phyloP scores from a whole-genome alignment of 2,113 vertebrate genomes.

The Platysternon megacephalum region DNA sequence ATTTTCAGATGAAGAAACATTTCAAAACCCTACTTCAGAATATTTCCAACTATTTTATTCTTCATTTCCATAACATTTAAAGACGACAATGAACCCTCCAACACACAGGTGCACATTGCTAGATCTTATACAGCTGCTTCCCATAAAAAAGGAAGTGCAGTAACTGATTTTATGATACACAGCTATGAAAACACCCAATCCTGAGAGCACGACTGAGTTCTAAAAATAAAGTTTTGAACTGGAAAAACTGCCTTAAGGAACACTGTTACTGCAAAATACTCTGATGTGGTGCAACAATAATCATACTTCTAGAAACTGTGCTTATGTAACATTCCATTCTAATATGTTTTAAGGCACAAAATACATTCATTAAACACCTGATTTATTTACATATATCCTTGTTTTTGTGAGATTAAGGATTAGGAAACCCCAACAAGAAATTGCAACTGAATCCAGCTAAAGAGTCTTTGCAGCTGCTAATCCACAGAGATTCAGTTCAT shows the following conservation, averaged over 20 bases:
- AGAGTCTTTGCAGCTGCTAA: background rate
- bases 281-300: background rate
- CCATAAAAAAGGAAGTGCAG: background rate
- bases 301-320: background rate
- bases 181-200: background rate
- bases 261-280: background rate
- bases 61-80: background rate
- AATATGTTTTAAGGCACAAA: background rate
- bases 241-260: background rate
- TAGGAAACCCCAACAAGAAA: background rate
- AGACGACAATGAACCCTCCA: background rate
- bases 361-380: background rate
- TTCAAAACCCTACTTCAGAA: background rate
- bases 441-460: background rate
- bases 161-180: background rate
- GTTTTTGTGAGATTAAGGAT: background rate
- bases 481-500: background rate
- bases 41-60: accelerated
- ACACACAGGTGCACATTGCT: accelerated
- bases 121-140: background rate
- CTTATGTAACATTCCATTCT: background rate
- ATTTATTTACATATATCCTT: background rate
- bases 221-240: background rate
- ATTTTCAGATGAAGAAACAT: background rate
- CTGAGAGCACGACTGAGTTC: background rate